These are phyloP conservation scores for Calidris pugnax DNA, from an alignment of 2,113 vertebrate genomes.

Conservation along the genomic window DNA sequence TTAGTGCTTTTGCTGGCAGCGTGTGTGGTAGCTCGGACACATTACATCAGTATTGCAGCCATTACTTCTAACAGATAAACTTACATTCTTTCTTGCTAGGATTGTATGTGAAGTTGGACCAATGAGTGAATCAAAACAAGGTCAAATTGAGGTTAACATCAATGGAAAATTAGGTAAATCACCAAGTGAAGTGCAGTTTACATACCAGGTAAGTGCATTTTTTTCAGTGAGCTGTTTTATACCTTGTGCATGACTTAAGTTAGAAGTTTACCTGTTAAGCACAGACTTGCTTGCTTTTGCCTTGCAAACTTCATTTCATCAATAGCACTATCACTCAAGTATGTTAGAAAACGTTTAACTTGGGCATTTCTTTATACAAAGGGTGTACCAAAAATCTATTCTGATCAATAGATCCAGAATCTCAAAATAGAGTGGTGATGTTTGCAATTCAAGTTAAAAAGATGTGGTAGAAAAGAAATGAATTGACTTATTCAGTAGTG, in stretches of 20 bases:
- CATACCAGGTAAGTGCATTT: conserved; percentile 73
- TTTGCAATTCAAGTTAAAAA: not conserved
- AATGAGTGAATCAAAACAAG: not conserved
- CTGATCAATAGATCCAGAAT: not conserved
- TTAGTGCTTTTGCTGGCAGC: not conserved
- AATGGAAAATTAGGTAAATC: conserved; percentile 71
- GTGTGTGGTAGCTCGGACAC: not conserved
- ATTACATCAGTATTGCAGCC: not conserved
- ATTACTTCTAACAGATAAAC: not conserved
- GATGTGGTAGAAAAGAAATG: not conserved
- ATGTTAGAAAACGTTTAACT: not conserved
- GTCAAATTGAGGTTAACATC: conserved; percentile 72
- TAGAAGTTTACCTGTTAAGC: not conserved
- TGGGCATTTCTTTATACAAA: not conserved
- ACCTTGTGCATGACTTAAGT: not conserved
- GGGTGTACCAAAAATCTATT: not conserved
- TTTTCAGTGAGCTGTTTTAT: not conserved
- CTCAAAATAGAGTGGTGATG: not conserved
- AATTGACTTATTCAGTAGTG: not conserved
- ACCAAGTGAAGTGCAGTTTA: conserved; percentile 69
- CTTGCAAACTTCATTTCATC: not conserved
- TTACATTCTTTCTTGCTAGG: conserved; percentile 62
- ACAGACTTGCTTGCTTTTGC: not conserved
- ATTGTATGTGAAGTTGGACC: conserved; percentile 73
- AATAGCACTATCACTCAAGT: not conserved